Evolutionary conservation across 2,888 invertebrate genomes (phyloP).

Genomic region (Watsonalla binaria): DNA sequence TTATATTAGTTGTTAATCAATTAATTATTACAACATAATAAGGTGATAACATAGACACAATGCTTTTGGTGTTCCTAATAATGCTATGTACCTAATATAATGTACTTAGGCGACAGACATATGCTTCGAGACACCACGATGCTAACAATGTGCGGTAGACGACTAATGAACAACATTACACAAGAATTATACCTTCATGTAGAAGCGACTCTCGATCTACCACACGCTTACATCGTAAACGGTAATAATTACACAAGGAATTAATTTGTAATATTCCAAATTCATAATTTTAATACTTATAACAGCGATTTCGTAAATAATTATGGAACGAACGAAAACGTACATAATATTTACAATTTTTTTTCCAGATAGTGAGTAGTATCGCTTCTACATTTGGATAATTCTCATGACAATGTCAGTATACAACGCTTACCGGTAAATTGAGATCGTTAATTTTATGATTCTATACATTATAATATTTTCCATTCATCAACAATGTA

Average conservation of each 20-base stretch:
- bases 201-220: not conserved
- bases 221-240: too few species aligned
- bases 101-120: not conserved
- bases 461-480: conserved; percentile 63
- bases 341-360: too few species aligned
- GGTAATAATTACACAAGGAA: too few species aligned
- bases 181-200: not conserved
- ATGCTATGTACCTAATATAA: conserved; percentile 4
- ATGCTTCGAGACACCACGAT: not conserved
- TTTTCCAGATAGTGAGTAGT: not conserved
- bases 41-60: conserved; percentile 32
- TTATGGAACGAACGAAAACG: too few species aligned
- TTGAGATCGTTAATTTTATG: conserved; percentile 74
- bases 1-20: conserved; percentile 49
- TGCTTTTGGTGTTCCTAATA: conserved; percentile 24
- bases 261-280: too few species aligned
- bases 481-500: conserved; percentile 62
- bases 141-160: not conserved
- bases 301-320: too few species aligned
- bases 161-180: not conserved
- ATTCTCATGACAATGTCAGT: conserved; percentile 6
- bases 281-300: too few species aligned
- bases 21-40: conserved; percentile 34
- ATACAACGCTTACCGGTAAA: conserved; percentile 66
- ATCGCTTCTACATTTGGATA: not conserved